These are phyloP conservation scores for Corythornis cristatus DNA, from an alignment of 2,113 vertebrate genomes.

Conservation along the genomic window DNA sequence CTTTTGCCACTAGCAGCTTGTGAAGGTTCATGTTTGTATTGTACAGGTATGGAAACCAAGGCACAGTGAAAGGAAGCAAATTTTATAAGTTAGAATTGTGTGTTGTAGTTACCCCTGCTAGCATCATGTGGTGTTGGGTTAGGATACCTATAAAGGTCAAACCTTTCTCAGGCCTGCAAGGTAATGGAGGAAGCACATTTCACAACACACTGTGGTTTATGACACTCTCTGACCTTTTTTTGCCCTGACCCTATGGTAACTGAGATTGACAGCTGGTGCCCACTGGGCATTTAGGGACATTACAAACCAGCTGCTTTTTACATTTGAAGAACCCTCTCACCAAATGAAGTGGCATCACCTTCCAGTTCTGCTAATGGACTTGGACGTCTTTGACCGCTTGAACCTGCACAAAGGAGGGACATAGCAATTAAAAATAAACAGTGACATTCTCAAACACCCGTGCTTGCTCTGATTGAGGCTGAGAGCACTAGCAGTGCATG, in stretches of 20 bases:
- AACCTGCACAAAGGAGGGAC: slow-evolving; percentile 71
- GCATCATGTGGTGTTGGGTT: neutral
- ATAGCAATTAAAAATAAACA: slow-evolving; percentile 80
- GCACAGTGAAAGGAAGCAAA: neutral
- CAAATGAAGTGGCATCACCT: slow-evolving; percentile 64
- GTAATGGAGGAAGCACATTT: slow-evolving; percentile 56
- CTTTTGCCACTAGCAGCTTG: neutral
- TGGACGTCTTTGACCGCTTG: slow-evolving; percentile 76
- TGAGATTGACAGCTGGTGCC: slow-evolving; percentile 66
- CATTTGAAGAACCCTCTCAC: slow-evolving; percentile 60
- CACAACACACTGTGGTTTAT: slow-evolving; percentile 50
- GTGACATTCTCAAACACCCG: slow-evolving; percentile 67
- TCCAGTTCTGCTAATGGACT: slow-evolving; percentile 71
- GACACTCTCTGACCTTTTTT: slow-evolving; percentile 60
- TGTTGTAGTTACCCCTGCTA: slow-evolving; percentile 30
- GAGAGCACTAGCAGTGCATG: slow-evolving; percentile 60
- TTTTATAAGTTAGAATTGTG: neutral
- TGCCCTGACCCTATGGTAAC: slow-evolving; percentile 50
- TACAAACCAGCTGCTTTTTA: slow-evolving; percentile 59
- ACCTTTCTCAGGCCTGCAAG: slow-evolving; percentile 40
- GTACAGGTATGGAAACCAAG: neutral
- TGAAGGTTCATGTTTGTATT: neutral
- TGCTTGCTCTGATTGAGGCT: slow-evolving; percentile 63
- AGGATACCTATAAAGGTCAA: slow-evolving; percentile 58
- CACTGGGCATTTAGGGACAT: slow-evolving; percentile 59